Conservation (phyloP, 2,888 invertebrate genomes). For the Tanypteryx hageni region DNA sequence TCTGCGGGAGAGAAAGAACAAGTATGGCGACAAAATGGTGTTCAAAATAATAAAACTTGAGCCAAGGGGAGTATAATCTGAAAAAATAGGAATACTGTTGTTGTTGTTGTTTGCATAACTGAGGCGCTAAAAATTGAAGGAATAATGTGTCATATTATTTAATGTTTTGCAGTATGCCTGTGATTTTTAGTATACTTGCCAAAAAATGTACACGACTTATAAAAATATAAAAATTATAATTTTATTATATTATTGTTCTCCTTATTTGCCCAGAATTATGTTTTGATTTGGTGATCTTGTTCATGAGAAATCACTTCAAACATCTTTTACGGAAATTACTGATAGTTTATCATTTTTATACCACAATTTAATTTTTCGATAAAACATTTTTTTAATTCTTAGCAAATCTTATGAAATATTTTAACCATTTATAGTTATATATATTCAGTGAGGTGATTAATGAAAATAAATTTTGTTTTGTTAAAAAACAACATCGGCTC, state of each 20-base stretch:
- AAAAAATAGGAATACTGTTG: background rate
- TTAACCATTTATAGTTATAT: too few species aligned
- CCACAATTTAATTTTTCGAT: too few species aligned
- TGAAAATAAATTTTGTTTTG: too few species aligned
- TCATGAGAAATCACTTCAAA: too few species aligned
- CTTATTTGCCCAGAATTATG: too few species aligned
- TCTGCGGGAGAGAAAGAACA: background rate
- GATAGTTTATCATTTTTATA: too few species aligned
- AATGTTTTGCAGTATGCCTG: background rate
- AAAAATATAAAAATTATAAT: background rate
- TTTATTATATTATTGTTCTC: background rate
- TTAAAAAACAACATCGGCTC: too few species aligned
- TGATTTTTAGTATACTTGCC: background rate
- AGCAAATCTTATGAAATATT: too few species aligned
- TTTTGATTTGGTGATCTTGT: too few species aligned
- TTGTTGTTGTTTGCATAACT: conserved; percentile 5
- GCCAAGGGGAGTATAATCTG: background rate
- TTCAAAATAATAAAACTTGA: background rate
- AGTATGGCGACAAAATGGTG: background rate
- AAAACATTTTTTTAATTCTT: too few species aligned
- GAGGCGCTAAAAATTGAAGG: background rate
- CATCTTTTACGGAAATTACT: too few species aligned
- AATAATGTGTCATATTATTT: background rate
- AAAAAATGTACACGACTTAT: background rate
- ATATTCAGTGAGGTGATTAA: too few species aligned